phyloP scores from a whole-genome alignment of 1,140 invertebrate species.

The Diabrotica undecimpunctata region DNA sequence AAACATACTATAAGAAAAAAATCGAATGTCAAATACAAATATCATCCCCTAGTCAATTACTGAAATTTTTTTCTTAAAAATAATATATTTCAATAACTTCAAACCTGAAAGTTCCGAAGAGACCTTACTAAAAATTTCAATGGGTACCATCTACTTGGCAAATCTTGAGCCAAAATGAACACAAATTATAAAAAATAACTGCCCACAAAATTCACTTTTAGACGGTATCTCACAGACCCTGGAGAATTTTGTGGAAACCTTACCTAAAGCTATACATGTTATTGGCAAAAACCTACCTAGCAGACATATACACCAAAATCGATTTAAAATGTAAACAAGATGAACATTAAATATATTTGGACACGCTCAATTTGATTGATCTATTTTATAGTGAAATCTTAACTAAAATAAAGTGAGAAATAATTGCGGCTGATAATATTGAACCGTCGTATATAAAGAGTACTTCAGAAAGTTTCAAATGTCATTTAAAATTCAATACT shows the following conservation, averaged over 20 bases:
- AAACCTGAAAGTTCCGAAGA: conserved; percentile 8
- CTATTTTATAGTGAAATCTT: no score
- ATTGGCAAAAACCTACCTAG: conserved; percentile 7
- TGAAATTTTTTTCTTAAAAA: no score
- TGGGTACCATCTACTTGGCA: conserved; percentile 15
- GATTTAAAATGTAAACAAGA: background rate
- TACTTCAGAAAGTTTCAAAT: no score
- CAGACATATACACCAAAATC: conserved; percentile 5
- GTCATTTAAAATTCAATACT: no score
- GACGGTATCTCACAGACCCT: background rate
- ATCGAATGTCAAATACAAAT: no score
- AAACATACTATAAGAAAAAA: no score
- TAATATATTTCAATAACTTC: background rate
- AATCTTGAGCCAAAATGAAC: conserved; percentile 28
- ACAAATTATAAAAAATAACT: conserved; percentile 29
- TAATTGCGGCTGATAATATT: no score
- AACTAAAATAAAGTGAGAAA: no score
- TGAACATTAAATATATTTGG: background rate
- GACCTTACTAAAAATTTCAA: conserved; percentile 8
- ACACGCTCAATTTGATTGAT: no score
- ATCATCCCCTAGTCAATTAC: no score
- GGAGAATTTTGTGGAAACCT: conserved; percentile 20
- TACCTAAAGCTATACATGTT: conserved; percentile 23
- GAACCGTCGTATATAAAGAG: no score
- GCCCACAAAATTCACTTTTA: conserved; percentile 15